Percentiles rank a stretch among this genome's conserved stretches.
Evolutionary conservation across 2,797 vertebrate species (phyloP).

Genomic region (Geotria australis): DNA sequence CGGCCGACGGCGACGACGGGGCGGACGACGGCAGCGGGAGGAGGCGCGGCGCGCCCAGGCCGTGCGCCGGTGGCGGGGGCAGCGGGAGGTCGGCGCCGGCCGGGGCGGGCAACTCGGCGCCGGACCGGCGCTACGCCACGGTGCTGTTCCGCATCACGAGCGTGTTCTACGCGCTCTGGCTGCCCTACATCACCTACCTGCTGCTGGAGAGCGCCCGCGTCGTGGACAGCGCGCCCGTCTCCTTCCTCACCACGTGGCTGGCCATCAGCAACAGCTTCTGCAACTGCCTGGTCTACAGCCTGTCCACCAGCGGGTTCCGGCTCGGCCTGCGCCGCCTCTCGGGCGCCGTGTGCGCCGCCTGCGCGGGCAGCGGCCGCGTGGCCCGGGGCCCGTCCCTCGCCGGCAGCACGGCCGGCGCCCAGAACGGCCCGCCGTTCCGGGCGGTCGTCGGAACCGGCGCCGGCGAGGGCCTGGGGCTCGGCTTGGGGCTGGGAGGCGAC

Average conservation of each 20-base stretch:
- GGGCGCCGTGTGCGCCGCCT: conserved; percentile 43
- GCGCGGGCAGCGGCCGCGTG: conserved; percentile 44
- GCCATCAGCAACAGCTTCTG: conserved; percentile 99
- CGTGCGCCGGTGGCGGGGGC: background rate
- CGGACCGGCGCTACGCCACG: conserved; percentile 75
- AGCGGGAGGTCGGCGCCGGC: background rate
- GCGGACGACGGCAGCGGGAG: conserved; percentile 28
- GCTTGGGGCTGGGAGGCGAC: too few species aligned
- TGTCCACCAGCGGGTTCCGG: conserved; percentile 92
- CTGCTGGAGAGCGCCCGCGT: conserved; percentile 80
- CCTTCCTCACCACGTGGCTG: conserved; percentile 91
- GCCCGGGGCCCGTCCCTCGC: conserved; percentile 22
- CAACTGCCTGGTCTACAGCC: conserved; percentile 97
- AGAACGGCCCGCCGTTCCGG: too few species aligned
- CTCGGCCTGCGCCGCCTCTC: conserved; percentile 76
- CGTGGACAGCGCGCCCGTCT: conserved; percentile 53
- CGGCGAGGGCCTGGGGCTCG: too few species aligned
- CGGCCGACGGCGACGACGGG: conserved; percentile 18
- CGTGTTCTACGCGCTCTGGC: conserved; percentile 90
- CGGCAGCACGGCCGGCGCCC: too few species aligned
- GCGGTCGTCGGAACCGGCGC: too few species aligned
- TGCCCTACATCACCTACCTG: conserved; percentile 94
- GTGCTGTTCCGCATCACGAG: conserved; percentile 94
- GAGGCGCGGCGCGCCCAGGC: background rate
- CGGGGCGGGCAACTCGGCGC: conserved; percentile 39